Percentiles rank a stretch among this genome's conserved stretches.
These are phyloP conservation scores for Drosophila putrida DNA, from an alignment of 2,888 invertebrate species.

Conservation along the genomic window DNA sequence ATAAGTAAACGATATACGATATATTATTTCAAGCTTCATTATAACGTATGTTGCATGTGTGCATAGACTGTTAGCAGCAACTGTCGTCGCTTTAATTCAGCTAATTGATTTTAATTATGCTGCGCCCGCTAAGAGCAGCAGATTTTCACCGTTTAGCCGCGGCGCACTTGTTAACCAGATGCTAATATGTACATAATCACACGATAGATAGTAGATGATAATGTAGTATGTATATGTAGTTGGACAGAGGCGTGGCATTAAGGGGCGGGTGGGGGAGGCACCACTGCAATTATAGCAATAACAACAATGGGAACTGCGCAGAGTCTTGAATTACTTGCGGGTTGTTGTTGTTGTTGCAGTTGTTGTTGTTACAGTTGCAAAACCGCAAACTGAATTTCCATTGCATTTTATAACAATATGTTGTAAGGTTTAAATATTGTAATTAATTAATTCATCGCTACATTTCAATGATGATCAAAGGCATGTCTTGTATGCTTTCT, in stretches of 20 bases:
- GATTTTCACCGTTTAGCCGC: constrained; percentile 78
- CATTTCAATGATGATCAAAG: constrained; percentile 40
- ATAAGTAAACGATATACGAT: background rate
- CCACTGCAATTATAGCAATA: constrained; percentile 62
- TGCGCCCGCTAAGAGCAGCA: constrained; percentile 64
- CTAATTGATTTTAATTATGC: constrained; percentile 79
- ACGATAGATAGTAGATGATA: background rate
- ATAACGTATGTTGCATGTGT: constrained; percentile 6
- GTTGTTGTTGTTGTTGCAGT: constrained; percentile 20
- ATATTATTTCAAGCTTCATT: background rate
- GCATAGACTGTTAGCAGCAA: constrained; percentile 39
- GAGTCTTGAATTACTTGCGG: constrained; percentile 68
- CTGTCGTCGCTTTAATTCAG: constrained; percentile 53
- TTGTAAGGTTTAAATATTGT: constrained; percentile 45
- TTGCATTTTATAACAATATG: constrained; percentile 61
- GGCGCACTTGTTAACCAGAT: constrained; percentile 78
- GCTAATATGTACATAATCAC: constrained; percentile 62
- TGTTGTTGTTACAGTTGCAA: constrained; percentile 34
- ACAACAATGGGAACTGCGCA: constrained; percentile 67
- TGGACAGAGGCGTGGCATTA: background rate
- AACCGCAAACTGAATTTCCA: constrained; percentile 69
- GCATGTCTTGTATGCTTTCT: constrained; percentile 50
- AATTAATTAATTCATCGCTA: constrained; percentile 69
- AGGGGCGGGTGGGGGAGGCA: background rate
- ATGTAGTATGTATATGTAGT: constrained; percentile 1